Evolutionary conservation across 2,797 vertebrate species (phyloP).

Genomic region (Pelobates cultripes): DNA sequence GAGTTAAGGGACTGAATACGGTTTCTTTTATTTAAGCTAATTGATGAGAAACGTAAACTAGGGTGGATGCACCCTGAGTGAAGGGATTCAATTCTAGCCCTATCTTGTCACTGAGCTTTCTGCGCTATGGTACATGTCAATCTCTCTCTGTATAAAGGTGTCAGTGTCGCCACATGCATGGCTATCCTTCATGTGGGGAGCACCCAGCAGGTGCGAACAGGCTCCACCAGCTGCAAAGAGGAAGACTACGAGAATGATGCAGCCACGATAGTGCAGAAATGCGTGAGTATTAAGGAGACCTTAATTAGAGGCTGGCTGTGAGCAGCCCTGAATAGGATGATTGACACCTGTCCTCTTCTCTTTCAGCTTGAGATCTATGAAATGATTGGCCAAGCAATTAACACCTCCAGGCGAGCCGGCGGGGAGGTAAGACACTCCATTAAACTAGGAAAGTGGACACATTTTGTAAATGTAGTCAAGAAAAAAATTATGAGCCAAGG

Average conservation of each 20-base stretch:
- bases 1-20: no score
- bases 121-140: background rate
- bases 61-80: no score
- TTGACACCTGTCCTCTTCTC: background rate
- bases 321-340: background rate
- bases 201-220: conserved; percentile 90
- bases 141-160: conserved; percentile 76
- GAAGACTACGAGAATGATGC: conserved; percentile 98
- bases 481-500: no score
- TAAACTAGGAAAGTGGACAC: no score
- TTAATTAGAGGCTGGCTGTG: background rate
- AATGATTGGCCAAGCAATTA: conserved; percentile 98
- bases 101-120: background rate
- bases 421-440: conserved; percentile 83
- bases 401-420: conserved; percentile 91
- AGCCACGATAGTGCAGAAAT: conserved; percentile 98
- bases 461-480: no score
- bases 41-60: no score
- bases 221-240: conserved; percentile 93
- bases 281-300: conserved; percentile 77
- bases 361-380: conserved; percentile 96
- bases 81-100: no score
- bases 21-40: no score
- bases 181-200: conserved; percentile 96
- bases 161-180: conserved; percentile 98